These are phyloP conservation scores for Lycodopsis pacificus DNA, from an alignment of 2,797 vertebrate genomes.

Conservation along the genomic window DNA sequence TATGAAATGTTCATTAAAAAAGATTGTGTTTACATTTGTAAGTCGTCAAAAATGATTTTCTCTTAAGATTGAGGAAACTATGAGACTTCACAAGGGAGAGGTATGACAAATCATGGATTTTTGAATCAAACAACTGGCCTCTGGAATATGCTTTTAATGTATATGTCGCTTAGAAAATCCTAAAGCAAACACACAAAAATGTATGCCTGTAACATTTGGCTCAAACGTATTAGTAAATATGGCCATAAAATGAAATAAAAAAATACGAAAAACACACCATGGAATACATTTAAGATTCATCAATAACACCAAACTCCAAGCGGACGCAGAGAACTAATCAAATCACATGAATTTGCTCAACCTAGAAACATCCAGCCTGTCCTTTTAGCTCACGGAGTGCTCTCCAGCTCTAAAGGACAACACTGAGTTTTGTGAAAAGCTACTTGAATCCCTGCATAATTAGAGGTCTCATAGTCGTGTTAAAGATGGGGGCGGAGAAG, in stretches of 20 bases:
- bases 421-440: constrained; percentile 91
- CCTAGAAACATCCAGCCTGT: constrained; percentile 90
- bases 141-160: constrained; percentile 4
- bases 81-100: neutral
- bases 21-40: neutral
- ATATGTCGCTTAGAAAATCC: constrained; percentile 8
- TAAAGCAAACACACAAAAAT: neutral
- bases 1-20: constrained; percentile 19
- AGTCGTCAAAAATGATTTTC: neutral
- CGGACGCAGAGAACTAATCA: constrained; percentile 91
- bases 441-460: constrained; percentile 96
- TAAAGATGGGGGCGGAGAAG: constrained; percentile 84
- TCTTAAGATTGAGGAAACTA: neutral
- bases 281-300: constrained; percentile 11
- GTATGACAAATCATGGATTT: neutral
- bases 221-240: neutral
- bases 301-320: constrained; percentile 79
- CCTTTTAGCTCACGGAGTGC: constrained; percentile 91
- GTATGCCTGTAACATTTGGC: neutral
- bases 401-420: constrained; percentile 93
- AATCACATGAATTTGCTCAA: constrained; percentile 91
- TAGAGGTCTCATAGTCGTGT: constrained; percentile 92
- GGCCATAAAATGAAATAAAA: neutral
- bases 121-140: neutral
- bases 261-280: neutral